Evolutionary conservation across 2,797 vertebrate genomes (phyloP).

Genomic region (Pachyuromys duprasi): DNA sequence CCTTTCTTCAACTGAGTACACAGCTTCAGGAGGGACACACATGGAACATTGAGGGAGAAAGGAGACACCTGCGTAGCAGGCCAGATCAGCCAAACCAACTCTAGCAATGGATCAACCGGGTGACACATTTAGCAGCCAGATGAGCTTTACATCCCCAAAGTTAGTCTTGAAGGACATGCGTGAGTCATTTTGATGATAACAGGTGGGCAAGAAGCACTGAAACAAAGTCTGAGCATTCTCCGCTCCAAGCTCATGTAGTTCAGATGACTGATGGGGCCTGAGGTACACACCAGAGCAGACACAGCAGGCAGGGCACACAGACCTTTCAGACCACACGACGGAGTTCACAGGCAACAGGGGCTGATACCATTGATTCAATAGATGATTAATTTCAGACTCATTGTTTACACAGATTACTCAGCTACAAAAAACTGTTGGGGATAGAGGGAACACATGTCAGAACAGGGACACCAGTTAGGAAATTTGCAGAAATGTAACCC

Average conservation of each 20-base stretch:
- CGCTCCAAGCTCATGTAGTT: neutral
- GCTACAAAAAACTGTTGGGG: neutral
- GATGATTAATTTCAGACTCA: neutral
- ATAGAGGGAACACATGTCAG: neutral
- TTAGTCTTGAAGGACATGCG: neutral
- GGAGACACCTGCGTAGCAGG: no score
- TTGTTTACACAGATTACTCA: neutral
- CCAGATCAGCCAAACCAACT: neutral
- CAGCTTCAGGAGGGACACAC: no score
- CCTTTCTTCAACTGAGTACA: neutral
- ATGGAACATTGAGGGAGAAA: neutral
- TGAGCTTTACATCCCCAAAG: neutral
- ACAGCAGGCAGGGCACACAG: neutral
- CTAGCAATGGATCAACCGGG: neutral
- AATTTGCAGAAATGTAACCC: conserved; percentile 32
- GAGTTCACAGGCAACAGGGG: neutral
- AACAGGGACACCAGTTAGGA: neutral
- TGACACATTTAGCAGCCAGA: neutral
- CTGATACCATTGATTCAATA: neutral
- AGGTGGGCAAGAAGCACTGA: neutral
- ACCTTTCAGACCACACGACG: neutral
- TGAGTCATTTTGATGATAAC: neutral
- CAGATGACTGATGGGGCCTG: neutral
- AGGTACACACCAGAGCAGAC: neutral
- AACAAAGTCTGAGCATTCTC: neutral